A percentile compares a stretch with the other conserved stretches of the same genome.
These are phyloP conservation scores for Eupithecia inturbata DNA, from an alignment of 2,888 invertebrate species.

Conservation along the genomic window DNA sequence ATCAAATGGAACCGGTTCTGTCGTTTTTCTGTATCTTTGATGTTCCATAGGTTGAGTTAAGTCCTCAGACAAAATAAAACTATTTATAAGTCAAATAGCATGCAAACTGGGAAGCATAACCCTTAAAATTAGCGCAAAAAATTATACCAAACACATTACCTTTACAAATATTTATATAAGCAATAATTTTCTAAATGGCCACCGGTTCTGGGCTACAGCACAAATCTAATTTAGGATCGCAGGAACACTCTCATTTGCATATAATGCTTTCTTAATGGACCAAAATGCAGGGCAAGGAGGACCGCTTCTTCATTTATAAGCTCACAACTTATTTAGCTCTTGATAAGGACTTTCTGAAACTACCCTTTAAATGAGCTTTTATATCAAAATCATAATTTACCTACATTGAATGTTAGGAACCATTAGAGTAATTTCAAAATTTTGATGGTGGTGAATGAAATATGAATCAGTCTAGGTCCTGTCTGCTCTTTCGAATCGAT, in stretches of 20 bases:
- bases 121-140: conserved; percentile 15
- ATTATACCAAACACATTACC: conserved; percentile 17
- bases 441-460: neutral
- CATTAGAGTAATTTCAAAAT: no score
- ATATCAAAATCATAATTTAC: neutral
- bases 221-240: conserved; percentile 60
- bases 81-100: neutral
- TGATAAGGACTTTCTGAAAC: no score
- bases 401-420: neutral
- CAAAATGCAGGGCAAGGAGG: conserved; percentile 24
- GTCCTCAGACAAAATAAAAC: neutral
- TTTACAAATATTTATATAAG: conserved; percentile 33
- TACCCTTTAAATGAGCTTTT: neutral
- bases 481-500: neutral
- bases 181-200: conserved; percentile 55
- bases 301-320: conserved; percentile 10
- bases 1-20: neutral
- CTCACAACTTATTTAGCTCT: neutral
- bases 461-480: no score
- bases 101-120: neutral
- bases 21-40: neutral
- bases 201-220: conserved; percentile 44
- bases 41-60: neutral
- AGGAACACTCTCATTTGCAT: conserved; percentile 64
- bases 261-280: conserved; percentile 62